Conservation (phyloP, 2,888 invertebrate genomes). For the Ectemnius continuus region DNA sequence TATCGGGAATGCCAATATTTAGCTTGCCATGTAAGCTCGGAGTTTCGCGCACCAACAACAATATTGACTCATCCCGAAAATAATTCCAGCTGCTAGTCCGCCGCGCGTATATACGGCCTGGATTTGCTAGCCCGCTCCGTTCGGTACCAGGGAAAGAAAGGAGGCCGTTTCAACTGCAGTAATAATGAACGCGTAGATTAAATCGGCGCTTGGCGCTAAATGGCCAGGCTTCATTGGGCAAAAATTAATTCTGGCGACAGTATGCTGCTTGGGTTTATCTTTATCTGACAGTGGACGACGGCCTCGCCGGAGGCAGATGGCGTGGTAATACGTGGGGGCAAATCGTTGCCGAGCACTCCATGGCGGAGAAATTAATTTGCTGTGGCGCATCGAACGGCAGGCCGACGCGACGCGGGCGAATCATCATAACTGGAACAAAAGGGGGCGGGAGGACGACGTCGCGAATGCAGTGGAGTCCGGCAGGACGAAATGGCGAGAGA, state of each 20-base stretch:
- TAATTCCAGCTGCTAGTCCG: slow-evolving; percentile 23
- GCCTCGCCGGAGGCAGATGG: too few relatives aligned
- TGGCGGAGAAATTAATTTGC: slow-evolving; percentile 31
- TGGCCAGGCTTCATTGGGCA: too few relatives aligned
- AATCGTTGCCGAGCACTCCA: too few relatives aligned
- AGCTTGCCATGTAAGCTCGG: neutral
- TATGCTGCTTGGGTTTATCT: too few relatives aligned
- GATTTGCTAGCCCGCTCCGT: neutral
- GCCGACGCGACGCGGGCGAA: slow-evolving; percentile 28
- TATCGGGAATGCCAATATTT: slow-evolving; percentile 31
- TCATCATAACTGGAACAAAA: slow-evolving; percentile 45
- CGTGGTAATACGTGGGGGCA: too few relatives aligned
- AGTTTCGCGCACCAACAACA: slow-evolving; percentile 13
- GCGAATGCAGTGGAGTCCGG: slow-evolving; percentile 20
- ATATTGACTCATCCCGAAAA: slow-evolving; percentile 27
- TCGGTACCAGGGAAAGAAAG: neutral
- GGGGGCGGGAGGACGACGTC: slow-evolving; percentile 14
- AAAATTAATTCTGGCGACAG: too few relatives aligned
- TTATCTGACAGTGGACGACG: too few relatives aligned
- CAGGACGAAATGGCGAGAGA: slow-evolving; percentile 27
- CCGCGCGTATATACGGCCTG: neutral
- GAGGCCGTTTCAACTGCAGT: too few relatives aligned
- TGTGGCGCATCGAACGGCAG: neutral
- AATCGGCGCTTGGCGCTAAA: too few relatives aligned
- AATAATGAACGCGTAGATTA: too few relatives aligned